Percentiles rank a stretch among this genome's conserved stretches.
phyloP scores from a whole-genome alignment of 1,140 invertebrate genomes.

The Himalopsyche phryganea region DNA sequence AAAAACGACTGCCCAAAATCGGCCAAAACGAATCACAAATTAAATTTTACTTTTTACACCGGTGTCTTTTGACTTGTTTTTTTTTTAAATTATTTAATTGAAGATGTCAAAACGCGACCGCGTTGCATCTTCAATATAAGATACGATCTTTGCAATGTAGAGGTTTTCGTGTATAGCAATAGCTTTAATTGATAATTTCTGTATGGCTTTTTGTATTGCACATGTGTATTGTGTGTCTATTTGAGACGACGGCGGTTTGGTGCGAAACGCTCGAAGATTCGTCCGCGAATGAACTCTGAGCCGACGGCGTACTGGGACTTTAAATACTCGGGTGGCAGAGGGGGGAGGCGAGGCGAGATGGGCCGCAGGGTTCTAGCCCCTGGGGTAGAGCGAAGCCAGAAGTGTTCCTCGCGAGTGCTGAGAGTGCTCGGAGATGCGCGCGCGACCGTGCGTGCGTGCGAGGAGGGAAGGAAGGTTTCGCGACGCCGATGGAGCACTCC shows the following conservation, averaged over 20 bases:
- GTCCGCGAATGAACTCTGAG: constrained; percentile 34
- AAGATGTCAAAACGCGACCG: too few species aligned
- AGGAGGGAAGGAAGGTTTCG: constrained; percentile 27
- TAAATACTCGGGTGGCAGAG: constrained; percentile 29
- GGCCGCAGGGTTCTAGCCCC: constrained; percentile 4
- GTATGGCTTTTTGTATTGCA: constrained; percentile 2
- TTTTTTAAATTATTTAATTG: too few species aligned
- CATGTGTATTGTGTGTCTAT: not conserved
- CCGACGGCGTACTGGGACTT: constrained; percentile 30
- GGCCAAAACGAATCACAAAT: too few species aligned
- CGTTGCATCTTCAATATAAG: too few species aligned
- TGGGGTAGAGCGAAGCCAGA: not conserved
- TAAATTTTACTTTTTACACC: too few species aligned
- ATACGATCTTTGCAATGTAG: too few species aligned
- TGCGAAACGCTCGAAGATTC: constrained; percentile 30
- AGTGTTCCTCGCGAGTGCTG: constrained; percentile 4
- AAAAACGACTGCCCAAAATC: too few species aligned
- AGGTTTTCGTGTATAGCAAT: too few species aligned
- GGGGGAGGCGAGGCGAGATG: constrained; percentile 3
- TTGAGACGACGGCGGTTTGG: not conserved
- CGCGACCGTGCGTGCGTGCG: constrained; percentile 8
- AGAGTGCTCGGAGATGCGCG: not conserved
- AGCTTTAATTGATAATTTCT: too few species aligned
- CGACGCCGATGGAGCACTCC: constrained; percentile 11
- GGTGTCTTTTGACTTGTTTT: too few species aligned